phyloP scores from a whole-genome alignment of 2,797 vertebrate genomes.

The Peromyscus aztecus region DNA sequence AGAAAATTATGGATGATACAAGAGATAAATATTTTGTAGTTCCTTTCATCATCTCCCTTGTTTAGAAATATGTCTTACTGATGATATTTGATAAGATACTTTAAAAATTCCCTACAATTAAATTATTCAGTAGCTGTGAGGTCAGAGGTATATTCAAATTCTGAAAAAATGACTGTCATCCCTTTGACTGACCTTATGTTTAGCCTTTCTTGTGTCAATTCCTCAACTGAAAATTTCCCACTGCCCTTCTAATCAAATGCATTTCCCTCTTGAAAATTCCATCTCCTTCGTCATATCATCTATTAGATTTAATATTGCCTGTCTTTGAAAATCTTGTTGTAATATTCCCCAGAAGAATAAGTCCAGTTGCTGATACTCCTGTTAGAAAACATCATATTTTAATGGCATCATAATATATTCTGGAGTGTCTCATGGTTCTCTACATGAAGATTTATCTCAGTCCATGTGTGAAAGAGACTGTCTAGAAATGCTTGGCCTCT shows the following conservation, averaged over 20 bases:
- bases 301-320: not conserved
- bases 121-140: constrained; percentile 44
- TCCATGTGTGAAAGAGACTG: not conserved
- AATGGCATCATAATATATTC: constrained; percentile 1
- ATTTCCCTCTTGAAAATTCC: constrained; percentile 14
- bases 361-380: constrained; percentile 53
- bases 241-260: not conserved
- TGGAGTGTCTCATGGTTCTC: not conserved
- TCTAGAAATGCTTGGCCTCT: not conserved
- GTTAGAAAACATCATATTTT: constrained; percentile 26
- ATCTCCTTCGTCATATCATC: constrained; percentile 50
- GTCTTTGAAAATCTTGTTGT: constrained; percentile 30
- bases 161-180: constrained; percentile 33
- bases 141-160: constrained; percentile 18
- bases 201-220: constrained; percentile 34
- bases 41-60: constrained; percentile 56
- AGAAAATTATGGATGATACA: constrained; percentile 55
- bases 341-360: constrained; percentile 44
- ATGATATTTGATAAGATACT: constrained; percentile 52
- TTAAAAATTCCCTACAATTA: not conserved
- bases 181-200: constrained; percentile 6
- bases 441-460: not conserved
- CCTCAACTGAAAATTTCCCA: constrained; percentile 7
- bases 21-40: constrained; percentile 65
- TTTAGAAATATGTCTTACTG: constrained; percentile 70